Conservation (phyloP, 2,888 invertebrate genomes). For the Aphelenchoides bicaudatus region DNA sequence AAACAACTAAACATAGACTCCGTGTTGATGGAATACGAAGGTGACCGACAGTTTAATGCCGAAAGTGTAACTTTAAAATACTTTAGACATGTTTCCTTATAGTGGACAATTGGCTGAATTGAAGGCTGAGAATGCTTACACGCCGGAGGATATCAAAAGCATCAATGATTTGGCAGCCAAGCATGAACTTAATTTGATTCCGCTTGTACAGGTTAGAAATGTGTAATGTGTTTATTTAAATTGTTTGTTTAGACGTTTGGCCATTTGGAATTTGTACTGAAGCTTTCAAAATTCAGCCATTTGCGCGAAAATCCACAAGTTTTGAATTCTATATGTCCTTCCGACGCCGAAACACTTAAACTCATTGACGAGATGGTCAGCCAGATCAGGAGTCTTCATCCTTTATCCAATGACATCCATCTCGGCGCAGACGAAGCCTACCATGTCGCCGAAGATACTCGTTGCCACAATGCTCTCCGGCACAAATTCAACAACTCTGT, state of each 20-base stretch:
- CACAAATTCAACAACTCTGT: slow-evolving; percentile 32
- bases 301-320: slow-evolving; percentile 71
- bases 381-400: slow-evolving; percentile 56
- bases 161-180: slow-evolving; percentile 58
- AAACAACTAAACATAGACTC: slow-evolving; percentile 63
- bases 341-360: slow-evolving; percentile 65
- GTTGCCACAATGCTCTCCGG: slow-evolving; percentile 61
- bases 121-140: slow-evolving; percentile 34
- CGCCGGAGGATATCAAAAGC: slow-evolving; percentile 52
- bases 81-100: slow-evolving; percentile 68
- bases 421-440: slow-evolving; percentile 80
- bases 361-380: slow-evolving; percentile 71
- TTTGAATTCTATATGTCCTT: slow-evolving; percentile 66
- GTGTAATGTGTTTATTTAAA: neutral
- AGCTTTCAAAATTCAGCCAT: slow-evolving; percentile 70
- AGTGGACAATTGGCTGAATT: slow-evolving; percentile 61
- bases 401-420: slow-evolving; percentile 65
- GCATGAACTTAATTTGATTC: slow-evolving; percentile 66
- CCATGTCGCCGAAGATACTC: slow-evolving; percentile 64
- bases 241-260: slow-evolving; percentile 65
- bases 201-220: slow-evolving; percentile 60
- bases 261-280: slow-evolving; percentile 71
- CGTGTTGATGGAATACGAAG: slow-evolving; percentile 68
- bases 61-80: no score
- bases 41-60: no score